Conservation (phyloP, 2,797 vertebrate genomes). For the Parambassis ranga region DNA sequence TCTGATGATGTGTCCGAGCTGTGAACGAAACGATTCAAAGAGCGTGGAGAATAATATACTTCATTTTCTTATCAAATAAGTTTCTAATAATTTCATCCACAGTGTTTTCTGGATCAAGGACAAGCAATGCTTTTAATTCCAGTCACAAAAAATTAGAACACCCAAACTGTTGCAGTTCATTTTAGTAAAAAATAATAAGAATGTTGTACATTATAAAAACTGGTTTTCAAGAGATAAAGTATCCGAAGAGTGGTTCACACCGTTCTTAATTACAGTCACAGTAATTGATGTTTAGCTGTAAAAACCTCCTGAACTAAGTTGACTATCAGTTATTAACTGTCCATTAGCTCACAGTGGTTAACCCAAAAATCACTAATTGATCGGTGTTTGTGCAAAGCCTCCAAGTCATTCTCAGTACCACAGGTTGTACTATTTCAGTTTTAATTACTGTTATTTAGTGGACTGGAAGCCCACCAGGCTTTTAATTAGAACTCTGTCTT, state of each 20-base stretch:
- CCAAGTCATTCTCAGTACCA: constrained; percentile 3
- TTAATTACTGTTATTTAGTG: background rate
- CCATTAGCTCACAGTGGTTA: constrained; percentile 11
- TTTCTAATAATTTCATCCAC: background rate
- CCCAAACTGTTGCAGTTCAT: background rate
- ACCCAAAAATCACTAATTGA: constrained; percentile 19
- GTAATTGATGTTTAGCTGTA: background rate
- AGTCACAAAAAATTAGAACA: background rate
- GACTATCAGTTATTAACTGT: constrained; percentile 17
- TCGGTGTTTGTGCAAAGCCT: background rate
- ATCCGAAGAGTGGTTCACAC: too few relatives aligned
- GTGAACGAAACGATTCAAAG: background rate
- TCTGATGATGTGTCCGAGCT: background rate
- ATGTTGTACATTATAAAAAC: background rate
- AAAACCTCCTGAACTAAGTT: background rate
- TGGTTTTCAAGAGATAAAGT: background rate
- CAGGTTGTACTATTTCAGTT: background rate
- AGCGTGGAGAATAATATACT: background rate
- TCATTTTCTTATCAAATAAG: too few relatives aligned
- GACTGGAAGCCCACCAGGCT: background rate
- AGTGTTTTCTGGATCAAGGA: too few relatives aligned
- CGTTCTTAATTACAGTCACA: too few relatives aligned
- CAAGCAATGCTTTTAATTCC: too few relatives aligned
- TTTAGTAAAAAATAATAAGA: background rate
- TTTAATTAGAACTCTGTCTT: background rate